These are phyloP conservation scores for Rhinophrynus dorsalis DNA, from an alignment of 2,797 vertebrate species.

Conservation along the genomic window DNA sequence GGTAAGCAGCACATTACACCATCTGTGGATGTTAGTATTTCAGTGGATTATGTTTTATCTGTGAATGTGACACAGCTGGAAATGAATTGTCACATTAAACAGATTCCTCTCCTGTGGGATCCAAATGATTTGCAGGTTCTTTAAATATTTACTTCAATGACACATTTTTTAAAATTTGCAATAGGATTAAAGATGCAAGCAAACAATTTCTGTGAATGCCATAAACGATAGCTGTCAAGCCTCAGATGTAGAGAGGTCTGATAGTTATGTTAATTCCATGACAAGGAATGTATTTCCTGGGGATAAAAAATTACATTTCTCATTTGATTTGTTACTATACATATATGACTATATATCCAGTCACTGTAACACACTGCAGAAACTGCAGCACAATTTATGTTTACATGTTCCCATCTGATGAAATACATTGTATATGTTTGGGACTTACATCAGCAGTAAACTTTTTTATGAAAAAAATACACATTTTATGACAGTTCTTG, in stretches of 20 bases:
- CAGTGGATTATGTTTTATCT: background rate
- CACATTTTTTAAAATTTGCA: background rate
- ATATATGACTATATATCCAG: no score
- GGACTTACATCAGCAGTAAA: no score
- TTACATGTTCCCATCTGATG: no score
- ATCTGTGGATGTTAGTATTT: conserved; percentile 11
- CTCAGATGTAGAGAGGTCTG: background rate
- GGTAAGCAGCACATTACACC: background rate
- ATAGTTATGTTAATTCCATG: background rate
- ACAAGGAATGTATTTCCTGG: background rate
- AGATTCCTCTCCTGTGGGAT: background rate
- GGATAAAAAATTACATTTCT: background rate
- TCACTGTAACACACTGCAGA: no score
- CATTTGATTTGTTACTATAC: background rate
- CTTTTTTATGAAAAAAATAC: no score
- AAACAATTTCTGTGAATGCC: background rate
- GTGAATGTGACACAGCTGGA: background rate
- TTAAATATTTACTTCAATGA: conserved; percentile 39
- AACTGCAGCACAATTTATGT: no score
- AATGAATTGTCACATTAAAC: background rate
- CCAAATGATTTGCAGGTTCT: background rate
- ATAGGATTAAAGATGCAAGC: background rate
- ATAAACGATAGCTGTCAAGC: background rate
- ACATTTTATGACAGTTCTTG: no score
- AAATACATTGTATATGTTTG: no score